Conservation (phyloP, 2,113 vertebrate genomes). For the human (Homo sapiens) region DNA sequence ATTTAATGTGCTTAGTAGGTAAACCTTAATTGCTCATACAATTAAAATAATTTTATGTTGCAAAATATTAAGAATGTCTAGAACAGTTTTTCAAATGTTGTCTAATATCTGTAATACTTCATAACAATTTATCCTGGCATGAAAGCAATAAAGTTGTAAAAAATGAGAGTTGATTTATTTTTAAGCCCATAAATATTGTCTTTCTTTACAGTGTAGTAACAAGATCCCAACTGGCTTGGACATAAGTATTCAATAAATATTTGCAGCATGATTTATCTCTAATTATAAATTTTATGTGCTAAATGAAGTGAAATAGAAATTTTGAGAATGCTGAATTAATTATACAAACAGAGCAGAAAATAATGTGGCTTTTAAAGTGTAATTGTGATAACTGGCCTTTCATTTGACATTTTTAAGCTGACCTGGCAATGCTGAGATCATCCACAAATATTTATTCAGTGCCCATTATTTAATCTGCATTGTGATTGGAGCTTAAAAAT, state of each 20-base stretch:
- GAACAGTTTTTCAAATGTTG: constrained; percentile 6
- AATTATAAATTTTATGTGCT: constrained; percentile 57
- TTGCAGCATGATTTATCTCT: constrained; percentile 50
- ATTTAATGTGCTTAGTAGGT: not conserved
- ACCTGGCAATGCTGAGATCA: not conserved
- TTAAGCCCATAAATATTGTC: not conserved
- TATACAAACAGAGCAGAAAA: not conserved
- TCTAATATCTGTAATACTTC: not conserved
- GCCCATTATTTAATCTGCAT: not conserved
- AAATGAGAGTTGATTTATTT: not conserved
- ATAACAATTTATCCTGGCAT: not conserved
- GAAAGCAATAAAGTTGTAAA: constrained; percentile 28
- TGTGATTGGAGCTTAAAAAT: not conserved
- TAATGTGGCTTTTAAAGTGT: constrained; percentile 30
- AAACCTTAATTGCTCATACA: not conserved
- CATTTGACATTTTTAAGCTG: constrained; percentile 56
- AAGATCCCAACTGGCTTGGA: constrained; percentile 2
- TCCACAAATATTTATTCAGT: constrained; percentile 20
- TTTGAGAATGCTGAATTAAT: constrained; percentile 9
- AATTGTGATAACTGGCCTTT: constrained; percentile 34
- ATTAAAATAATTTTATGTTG: constrained; percentile 15
- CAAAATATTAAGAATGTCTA: not conserved
- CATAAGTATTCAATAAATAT: constrained; percentile 40
- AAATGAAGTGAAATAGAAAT: constrained; percentile 52
- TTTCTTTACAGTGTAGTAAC: not conserved